phyloP scores from a whole-genome alignment of 2,797 vertebrate genomes.

The Cossypha heuglini region DNA sequence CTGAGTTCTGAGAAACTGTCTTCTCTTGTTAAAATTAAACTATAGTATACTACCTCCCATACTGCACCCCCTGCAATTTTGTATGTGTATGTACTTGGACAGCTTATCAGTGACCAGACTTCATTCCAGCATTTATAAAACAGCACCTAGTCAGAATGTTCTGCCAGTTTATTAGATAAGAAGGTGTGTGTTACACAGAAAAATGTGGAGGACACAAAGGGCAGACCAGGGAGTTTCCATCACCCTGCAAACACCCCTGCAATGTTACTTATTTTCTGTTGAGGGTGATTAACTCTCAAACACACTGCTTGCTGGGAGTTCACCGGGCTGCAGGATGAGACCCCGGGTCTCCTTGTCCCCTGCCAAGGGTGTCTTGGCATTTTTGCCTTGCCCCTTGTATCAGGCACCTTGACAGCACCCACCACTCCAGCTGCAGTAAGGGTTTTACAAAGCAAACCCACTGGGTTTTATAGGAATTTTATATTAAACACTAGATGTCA shows the following conservation, averaged over 20 bases:
- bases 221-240: accelerated
- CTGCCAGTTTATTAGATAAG: background rate
- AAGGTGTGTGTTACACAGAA: background rate
- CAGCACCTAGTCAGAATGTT: accelerated
- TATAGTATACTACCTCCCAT: background rate
- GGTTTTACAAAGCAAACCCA: background rate
- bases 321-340: background rate
- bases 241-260: accelerated
- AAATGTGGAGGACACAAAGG: background rate
- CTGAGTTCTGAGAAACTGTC: background rate
- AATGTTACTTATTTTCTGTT: accelerated
- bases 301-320: background rate
- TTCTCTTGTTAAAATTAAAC: background rate
- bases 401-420: background rate
- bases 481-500: constrained; percentile 71
- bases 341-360: background rate
- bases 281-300: background rate
- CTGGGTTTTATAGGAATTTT: background rate
- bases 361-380: background rate
- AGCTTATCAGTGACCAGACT: accelerated
- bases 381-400: background rate
- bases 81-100: accelerated
- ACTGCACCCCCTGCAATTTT: background rate
- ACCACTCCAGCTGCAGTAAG: background rate
- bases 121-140: accelerated